Percentiles rank a stretch among this genome's conserved stretches.
phyloP scores from a whole-genome alignment of 2,113 vertebrate genomes.

The Numida meleagris region DNA sequence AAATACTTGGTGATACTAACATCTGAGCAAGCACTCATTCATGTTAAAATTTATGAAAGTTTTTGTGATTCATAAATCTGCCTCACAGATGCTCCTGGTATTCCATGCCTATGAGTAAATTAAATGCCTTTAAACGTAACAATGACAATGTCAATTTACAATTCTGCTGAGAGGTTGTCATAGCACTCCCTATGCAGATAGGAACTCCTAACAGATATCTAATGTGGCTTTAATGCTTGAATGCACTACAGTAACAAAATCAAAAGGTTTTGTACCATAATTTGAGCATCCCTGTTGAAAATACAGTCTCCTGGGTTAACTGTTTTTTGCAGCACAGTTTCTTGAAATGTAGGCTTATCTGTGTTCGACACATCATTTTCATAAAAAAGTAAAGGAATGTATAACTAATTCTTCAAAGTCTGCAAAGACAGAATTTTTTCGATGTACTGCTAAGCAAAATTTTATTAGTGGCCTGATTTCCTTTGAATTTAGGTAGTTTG shows the following conservation, averaged over 20 bases:
- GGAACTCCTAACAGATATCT: neutral
- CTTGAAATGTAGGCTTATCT: neutral
- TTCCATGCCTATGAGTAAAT: neutral
- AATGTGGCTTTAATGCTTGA: neutral
- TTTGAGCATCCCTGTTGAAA: neutral
- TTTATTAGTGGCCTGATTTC: neutral
- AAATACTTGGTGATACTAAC: neutral
- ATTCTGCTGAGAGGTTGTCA: neutral
- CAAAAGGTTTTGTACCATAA: neutral
- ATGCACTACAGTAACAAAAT: neutral
- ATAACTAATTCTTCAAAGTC: neutral
- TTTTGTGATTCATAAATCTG: neutral
- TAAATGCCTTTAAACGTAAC: neutral
- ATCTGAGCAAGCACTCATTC: neutral
- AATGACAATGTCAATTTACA: neutral
- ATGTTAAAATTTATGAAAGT: neutral
- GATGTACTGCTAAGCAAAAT: neutral
- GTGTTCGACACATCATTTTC: neutral
- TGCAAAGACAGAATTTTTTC: neutral
- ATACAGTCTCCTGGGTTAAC: neutral
- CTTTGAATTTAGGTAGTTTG: neutral
- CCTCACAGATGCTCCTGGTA: accelerated
- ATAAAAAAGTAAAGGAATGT: neutral
- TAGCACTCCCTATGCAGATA: neutral
- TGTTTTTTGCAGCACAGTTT: neutral